These are phyloP conservation scores for Lates calcarifer DNA, from an alignment of 2,113 vertebrate species.

Conservation along the genomic window DNA sequence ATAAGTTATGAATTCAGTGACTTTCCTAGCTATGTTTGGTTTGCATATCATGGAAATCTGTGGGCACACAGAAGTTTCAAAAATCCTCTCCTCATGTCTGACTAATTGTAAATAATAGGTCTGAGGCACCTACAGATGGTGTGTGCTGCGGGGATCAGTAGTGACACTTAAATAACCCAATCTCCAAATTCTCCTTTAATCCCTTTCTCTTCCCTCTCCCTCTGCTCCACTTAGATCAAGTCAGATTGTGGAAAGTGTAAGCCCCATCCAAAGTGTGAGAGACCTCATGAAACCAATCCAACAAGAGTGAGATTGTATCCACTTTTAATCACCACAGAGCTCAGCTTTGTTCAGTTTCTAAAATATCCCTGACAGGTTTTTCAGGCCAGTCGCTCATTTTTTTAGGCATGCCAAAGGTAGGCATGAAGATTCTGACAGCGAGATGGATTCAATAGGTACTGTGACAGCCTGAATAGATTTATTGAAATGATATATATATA, in stretches of 20 bases:
- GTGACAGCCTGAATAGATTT: constrained; percentile 20
- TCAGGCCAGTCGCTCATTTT: constrained; percentile 29
- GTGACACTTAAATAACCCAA: constrained; percentile 38
- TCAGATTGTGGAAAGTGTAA: constrained; percentile 59
- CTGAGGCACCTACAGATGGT: constrained; percentile 55
- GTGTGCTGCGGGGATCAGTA: constrained; percentile 47
- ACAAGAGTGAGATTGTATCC: constrained; percentile 57
- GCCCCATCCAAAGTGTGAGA: constrained; percentile 52
- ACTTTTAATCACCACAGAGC: constrained; percentile 56
- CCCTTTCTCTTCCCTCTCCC: constrained; percentile 46
- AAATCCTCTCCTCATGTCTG: constrained; percentile 11
- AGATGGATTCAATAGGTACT: constrained; percentile 31
- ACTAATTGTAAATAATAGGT: constrained; percentile 17
- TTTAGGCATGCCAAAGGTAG: constrained; percentile 18
- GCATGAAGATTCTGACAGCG: constrained; percentile 16
- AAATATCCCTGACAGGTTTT: constrained; percentile 56
- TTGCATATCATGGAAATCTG: not conserved
- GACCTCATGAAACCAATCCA: constrained; percentile 62
- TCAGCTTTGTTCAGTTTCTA: constrained; percentile 48
- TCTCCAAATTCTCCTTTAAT: constrained; percentile 63
- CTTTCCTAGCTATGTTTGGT: not conserved
- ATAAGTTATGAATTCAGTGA: not conserved
- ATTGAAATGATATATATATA: constrained; percentile 21
- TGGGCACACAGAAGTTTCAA: not conserved
- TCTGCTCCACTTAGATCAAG: constrained; percentile 59